Evolutionary conservation across 2,888 invertebrate genomes (phyloP).

Genomic region (Drosophila atroscutellata): DNA sequence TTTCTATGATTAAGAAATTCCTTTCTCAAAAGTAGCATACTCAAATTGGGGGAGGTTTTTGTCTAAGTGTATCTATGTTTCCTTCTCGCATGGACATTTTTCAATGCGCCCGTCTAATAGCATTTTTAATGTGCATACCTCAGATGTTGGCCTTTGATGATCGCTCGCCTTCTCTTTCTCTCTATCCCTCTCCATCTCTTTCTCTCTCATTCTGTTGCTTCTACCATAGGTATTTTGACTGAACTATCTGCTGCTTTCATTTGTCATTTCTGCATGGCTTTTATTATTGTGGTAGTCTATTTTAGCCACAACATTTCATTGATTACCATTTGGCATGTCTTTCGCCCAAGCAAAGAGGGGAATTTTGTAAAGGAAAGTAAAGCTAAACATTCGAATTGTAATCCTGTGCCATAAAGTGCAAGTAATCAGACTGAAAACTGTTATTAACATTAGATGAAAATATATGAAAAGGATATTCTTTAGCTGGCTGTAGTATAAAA

Average conservation of each 20-base stretch:
- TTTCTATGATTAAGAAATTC: background rate
- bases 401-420: background rate
- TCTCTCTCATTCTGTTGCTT: background rate
- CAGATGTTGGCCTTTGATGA: slow-evolving; percentile 71
- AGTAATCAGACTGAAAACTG: background rate
- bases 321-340: slow-evolving; percentile 33
- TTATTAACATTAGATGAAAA: background rate
- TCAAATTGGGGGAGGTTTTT: background rate
- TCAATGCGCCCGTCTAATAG: slow-evolving; percentile 51
- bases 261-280: slow-evolving; percentile 43
- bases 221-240: slow-evolving; percentile 5
- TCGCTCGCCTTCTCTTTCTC: slow-evolving; percentile 16
- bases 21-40: background rate
- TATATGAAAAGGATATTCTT: background rate
- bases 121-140: slow-evolving; percentile 70
- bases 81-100: slow-evolving; percentile 27
- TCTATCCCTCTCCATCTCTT: background rate
- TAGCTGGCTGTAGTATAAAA: background rate
- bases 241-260: slow-evolving; percentile 14
- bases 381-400: background rate
- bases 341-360: slow-evolving; percentile 9
- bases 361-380: background rate
- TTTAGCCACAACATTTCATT: slow-evolving; percentile 41
- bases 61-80: slow-evolving; percentile 11
- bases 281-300: slow-evolving; percentile 53